Evolutionary conservation across 1,140 invertebrate genomes (phyloP).

Genomic region (Goniozus legneri): DNA sequence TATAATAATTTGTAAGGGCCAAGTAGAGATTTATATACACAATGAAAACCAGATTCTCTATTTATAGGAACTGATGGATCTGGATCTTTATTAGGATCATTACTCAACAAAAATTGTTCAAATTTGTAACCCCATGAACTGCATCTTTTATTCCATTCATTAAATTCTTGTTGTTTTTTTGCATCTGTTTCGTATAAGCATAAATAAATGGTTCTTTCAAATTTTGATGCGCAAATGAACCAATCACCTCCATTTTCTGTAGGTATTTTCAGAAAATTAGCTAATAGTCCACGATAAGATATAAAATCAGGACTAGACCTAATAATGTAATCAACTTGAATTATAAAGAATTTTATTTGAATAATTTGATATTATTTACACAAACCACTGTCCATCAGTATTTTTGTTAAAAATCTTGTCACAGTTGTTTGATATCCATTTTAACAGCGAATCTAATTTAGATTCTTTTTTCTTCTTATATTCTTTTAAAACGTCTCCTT

Average conservation of each 20-base stretch:
- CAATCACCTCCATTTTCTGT: conserved; percentile 64
- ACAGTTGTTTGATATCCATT: conserved; percentile 53
- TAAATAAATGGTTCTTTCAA: conserved; percentile 68
- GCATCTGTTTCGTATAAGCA: conserved; percentile 64
- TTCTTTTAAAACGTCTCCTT: too few species aligned
- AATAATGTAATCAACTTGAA: conserved; percentile 8
- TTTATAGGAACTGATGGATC: conserved; percentile 53
- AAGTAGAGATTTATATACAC: conserved; percentile 56
- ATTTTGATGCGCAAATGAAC: conserved; percentile 65
- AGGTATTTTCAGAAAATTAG: conserved; percentile 63
- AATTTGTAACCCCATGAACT: conserved; percentile 81
- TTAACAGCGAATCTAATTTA: conserved; percentile 50
- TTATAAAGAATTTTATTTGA: neutral
- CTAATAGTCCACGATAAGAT: conserved; percentile 68
- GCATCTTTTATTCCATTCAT: conserved; percentile 28
- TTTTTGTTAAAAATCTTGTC: conserved; percentile 26
- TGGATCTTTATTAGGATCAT: too few species aligned
- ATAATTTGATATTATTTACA: neutral
- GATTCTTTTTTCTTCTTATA: too few species aligned
- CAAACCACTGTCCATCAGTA: conserved; percentile 11
- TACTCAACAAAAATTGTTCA: too few species aligned
- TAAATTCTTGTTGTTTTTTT: too few species aligned
- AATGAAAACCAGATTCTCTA: conserved; percentile 65
- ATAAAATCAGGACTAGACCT: conserved; percentile 61
- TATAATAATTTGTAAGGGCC: conserved; percentile 57